Evolutionary conservation across 2,888 invertebrate genomes (phyloP).

Genomic region (Vannuccia rotundouncinata): DNA sequence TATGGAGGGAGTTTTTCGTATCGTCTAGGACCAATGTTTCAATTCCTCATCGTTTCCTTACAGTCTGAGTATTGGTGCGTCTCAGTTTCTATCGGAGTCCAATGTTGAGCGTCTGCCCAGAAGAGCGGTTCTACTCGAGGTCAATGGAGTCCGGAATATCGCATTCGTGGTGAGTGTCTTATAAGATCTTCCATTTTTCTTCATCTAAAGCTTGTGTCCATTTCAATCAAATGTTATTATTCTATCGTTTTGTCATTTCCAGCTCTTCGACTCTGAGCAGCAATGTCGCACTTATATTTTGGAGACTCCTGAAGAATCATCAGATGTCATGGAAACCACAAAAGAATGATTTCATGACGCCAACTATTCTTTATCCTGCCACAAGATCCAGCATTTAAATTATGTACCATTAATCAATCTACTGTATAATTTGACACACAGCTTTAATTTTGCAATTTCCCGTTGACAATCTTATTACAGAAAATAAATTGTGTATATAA

Average conservation of each 20-base stretch:
- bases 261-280: background rate
- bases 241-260: background rate
- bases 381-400: background rate
- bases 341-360: background rate
- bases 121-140: background rate
- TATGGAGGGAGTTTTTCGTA: too few species aligned
- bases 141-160: background rate
- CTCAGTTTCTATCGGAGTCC: background rate
- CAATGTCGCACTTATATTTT: background rate
- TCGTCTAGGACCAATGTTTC: too few species aligned
- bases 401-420: background rate
- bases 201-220: background rate
- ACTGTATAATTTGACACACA: too few species aligned
- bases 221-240: background rate
- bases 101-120: background rate
- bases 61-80: too few species aligned
- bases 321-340: background rate
- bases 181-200: background rate
- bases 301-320: background rate
- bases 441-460: too few species aligned
- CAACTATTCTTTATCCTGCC: background rate
- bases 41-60: too few species aligned
- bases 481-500: too few species aligned
- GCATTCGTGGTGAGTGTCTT: background rate
- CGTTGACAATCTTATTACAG: too few species aligned